Conservation (phyloP, 92 coral and sea anemone species). For the Parazoanthus swiftii region DNA sequence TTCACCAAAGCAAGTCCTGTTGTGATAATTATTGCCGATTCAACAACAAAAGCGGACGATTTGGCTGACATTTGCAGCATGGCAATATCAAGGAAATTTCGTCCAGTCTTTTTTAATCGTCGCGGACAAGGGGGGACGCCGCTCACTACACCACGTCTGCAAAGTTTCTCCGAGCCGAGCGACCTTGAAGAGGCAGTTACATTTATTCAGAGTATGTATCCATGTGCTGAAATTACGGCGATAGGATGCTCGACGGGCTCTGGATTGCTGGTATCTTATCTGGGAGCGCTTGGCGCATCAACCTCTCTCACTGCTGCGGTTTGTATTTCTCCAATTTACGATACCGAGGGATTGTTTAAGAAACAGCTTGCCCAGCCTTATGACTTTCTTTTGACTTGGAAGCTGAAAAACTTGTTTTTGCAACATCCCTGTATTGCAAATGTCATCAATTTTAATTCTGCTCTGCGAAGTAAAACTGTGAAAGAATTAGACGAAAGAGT, state of each 20-base stretch:
- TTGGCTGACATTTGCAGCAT: conserved; percentile 62
- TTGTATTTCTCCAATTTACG: conserved; percentile 91
- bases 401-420: conserved; percentile 63
- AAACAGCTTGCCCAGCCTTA: conserved; percentile 74
- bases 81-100: conserved; percentile 69
- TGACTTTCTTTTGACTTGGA: conserved; percentile 83
- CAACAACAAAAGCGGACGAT: conserved; percentile 73
- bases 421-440: conserved; percentile 86
- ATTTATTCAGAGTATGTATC: conserved; percentile 76
- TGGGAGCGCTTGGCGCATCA: conserved; percentile 70
- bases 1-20: conserved; percentile 79
- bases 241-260: conserved; percentile 86
- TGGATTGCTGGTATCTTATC: conserved; percentile 81
- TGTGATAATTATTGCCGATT: conserved; percentile 79
- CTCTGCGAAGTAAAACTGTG: conserved; percentile 70
- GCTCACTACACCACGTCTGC: conserved; percentile 85
- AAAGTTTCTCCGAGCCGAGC: conserved; percentile 76
- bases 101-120: conserved; percentile 96
- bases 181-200: conserved; percentile 90
- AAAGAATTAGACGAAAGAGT: conserved; percentile 90
- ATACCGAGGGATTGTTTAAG: conserved; percentile 78
- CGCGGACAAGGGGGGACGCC: conserved; percentile 92
- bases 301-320: conserved; percentile 74
- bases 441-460: conserved; percentile 73
- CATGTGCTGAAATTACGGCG: conserved; percentile 84